Base-by-base conservation (phyloP, 2,113 vertebrate genomes). In the Fregetta grallaria region DNA sequence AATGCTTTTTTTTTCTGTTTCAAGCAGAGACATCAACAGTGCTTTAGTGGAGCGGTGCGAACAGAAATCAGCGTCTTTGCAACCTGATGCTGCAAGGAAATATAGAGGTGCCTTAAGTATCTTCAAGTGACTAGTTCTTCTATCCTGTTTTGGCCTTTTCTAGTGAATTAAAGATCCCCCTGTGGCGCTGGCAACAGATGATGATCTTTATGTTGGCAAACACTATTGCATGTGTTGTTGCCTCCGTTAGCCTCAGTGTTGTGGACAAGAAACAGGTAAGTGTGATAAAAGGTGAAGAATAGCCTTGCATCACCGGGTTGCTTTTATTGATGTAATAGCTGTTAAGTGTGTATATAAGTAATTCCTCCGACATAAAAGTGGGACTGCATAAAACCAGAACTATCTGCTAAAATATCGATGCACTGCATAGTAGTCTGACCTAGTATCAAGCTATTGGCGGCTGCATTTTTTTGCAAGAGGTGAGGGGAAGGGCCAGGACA, bases 151-250 rank as follows among this genome's bases (percentile, higher is more conserved):
- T 27, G 32, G 38, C 14, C 40, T 47, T 74, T 79, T 32, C 27
- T 74, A 98, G 98, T 92, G 98, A 98, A 85, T 72, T 92, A 15
- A 99, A 98, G 97, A 99, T 99, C 65, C 98, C 98, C 1, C 26
- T 99, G 67, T 98, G 98, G 98, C 96, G 95, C 32, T 99, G 98
- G 98, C 98, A 99, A 74, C 97, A 96, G 94, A 98, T 98, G 98
- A 98, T 98, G 98, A 97, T 98, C 95, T 99, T 99, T 83, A 98
- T 99, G 98, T 79, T 99, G 97, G 98, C 97, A 52, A 99, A 99
- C 93, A 98, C 98, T 49, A 42, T 98, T 25, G 32, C 97, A 53
- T 98, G 98, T 85, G 97, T 99, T 42, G 25, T 98, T 74, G 97
- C 97, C n/a, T 98, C 98, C 0, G 13, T 98, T 42, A 52, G 97